phyloP scores from a whole-genome alignment of 1,140 invertebrate species.

The Formica exsecta region DNA sequence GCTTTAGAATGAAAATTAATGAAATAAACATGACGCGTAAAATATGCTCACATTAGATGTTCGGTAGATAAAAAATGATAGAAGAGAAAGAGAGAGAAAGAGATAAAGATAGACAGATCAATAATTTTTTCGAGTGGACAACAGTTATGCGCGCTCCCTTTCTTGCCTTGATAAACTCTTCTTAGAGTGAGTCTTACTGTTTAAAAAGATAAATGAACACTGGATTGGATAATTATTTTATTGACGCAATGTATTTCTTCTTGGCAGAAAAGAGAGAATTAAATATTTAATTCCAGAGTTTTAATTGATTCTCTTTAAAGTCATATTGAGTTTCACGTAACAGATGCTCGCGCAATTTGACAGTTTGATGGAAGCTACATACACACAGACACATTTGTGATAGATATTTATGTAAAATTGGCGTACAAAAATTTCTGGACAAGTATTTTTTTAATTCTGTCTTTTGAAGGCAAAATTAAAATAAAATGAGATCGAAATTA shows the following conservation, averaged over 20 bases:
- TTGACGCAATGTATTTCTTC: not conserved
- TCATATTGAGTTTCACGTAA: no score
- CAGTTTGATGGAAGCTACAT: no score
- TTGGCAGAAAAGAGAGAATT: not conserved
- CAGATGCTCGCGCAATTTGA: no score
- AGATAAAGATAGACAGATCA: no score
- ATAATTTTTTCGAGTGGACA: not conserved
- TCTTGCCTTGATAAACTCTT: not conserved
- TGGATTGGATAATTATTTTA: not conserved
- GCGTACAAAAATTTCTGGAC: not conserved
- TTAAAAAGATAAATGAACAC: not conserved
- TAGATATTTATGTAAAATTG: no score
- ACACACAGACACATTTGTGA: no score
- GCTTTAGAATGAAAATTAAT: not conserved
- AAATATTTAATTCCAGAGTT: no score
- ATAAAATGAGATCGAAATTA: not conserved
- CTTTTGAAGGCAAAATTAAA: not conserved
- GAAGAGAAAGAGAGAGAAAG: not conserved
- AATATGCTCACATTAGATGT: not conserved
- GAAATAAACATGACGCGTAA: no score
- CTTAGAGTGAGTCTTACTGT: not conserved
- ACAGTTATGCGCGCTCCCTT: not conserved
- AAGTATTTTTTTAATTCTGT: not conserved
- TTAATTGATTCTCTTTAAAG: no score
- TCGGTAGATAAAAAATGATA: not conserved